Base-by-base conservation (phyloP, 2,113 vertebrate species). In the Ptilonorhynchus violaceus region DNA sequence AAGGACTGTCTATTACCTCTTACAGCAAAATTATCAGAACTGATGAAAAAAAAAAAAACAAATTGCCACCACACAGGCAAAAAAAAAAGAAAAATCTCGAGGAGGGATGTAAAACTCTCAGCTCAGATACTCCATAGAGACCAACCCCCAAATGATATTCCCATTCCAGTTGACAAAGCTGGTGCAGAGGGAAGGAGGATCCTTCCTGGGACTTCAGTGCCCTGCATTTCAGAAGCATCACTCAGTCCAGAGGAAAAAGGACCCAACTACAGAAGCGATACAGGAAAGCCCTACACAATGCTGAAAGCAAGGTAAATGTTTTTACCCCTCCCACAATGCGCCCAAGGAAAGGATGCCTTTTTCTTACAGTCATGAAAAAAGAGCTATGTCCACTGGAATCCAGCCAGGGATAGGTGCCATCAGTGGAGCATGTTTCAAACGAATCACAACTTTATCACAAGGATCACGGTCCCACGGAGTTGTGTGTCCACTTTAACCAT, bases 311-410 rank as follows among this genome's bases (percentile, higher is more conserved):
- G 62, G 35, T 9, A 75, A 72, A 19, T 0, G 0, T 64, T 73
- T 33, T n/a, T 27, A 42, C 15, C 18, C 8, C 6, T 11, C 15
- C 21, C 13, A 23, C 3, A 3, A 35, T 3, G 6, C 1, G 2
- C 3, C 69, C 41, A 24, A 14, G 31, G 33, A 75, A 62, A 86
- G 6, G 50, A 58, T 18, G 8, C 4, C 19, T 21, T 20, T 21
- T 92, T 68, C 31, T 37, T 19, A 47, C 14, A 83, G 15, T 11
- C 30, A 13, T 22, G 14, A 33, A 46, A 78, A 74, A 62, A 11
- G 13, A 85, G 7, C 27, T 33, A 14, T 6, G 2, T 24, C 55
- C 33, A 4, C 30, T 75, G 50, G 22, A 89, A 58, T 42, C 30
- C 30, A 56, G 31, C 10, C 50, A 74, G 37, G 21, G 10, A 39